phyloP scores from a whole-genome alignment of 1,140 invertebrate genomes.

The Drosophila elegans region DNA sequence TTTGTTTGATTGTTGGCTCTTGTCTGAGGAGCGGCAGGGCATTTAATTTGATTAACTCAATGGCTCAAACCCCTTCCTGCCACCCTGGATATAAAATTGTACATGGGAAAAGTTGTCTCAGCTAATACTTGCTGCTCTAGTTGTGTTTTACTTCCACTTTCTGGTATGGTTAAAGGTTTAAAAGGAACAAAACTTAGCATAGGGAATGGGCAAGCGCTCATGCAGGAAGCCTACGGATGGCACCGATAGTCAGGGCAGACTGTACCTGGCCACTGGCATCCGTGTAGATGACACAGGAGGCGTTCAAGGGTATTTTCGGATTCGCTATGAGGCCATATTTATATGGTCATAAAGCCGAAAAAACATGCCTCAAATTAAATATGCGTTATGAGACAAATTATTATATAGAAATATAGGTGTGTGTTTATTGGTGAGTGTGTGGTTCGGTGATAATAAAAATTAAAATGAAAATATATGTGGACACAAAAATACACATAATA shows the following conservation, averaged over 20 bases:
- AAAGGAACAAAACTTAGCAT: constrained; percentile 7
- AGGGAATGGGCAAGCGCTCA: constrained; percentile 10
- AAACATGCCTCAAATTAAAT: constrained; percentile 32
- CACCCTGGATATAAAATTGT: constrained; percentile 3
- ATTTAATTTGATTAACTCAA: constrained; percentile 83
- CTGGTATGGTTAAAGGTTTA: background rate
- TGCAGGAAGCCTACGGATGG: constrained; percentile 35
- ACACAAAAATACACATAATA: constrained; percentile 29
- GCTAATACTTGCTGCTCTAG: constrained; percentile 73
- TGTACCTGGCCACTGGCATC: constrained; percentile 97
- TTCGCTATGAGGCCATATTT: constrained; percentile 60
- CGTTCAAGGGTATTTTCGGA: constrained; percentile 91
- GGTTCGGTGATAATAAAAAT: constrained; percentile 16
- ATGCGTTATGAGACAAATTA: constrained; percentile 29
- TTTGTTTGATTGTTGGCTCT: constrained; percentile 17
- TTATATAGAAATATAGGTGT: constrained; percentile 18
- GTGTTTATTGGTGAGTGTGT: constrained; percentile 5
- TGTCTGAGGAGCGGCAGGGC: constrained; percentile 63
- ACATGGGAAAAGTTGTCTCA: constrained; percentile 7
- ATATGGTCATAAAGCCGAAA: constrained; percentile 21
- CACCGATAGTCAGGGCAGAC: constrained; percentile 26
- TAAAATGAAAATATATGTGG: constrained; percentile 12
- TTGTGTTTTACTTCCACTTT: constrained; percentile 61
- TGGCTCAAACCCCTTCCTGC: background rate
- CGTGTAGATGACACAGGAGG: constrained; percentile 97